These are phyloP conservation scores for Lagenorhynchus albirostris DNA, from an alignment of 2,113 vertebrate species.

Conservation along the genomic window DNA sequence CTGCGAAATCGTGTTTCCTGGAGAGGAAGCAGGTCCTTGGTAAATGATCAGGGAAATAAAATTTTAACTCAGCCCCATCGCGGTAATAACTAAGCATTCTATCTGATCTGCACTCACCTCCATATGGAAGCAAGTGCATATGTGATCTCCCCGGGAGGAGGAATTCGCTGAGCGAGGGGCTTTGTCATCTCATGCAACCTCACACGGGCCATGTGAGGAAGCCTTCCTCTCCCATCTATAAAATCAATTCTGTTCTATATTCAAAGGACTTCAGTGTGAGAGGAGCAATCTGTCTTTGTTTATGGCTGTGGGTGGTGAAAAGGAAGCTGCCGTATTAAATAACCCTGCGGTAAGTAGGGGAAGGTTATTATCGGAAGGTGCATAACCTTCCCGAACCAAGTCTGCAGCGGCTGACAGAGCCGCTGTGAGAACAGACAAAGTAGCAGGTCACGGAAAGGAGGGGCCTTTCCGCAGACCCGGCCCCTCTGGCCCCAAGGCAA, in stretches of 20 bases:
- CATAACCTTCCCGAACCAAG: not conserved
- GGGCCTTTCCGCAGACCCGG: fast-evolving
- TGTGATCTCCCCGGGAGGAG: fast-evolving
- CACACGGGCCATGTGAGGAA: not conserved
- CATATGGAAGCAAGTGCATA: fast-evolving
- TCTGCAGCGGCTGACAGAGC: not conserved
- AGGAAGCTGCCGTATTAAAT: conserved; percentile 48
- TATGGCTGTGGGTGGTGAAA: not conserved
- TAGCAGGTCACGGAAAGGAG: fast-evolving
- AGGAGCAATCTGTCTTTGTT: conserved; percentile 69
- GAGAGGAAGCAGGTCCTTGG: not conserved
- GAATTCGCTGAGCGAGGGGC: fast-evolving
- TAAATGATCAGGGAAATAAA: not conserved
- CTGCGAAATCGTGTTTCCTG: not conserved
- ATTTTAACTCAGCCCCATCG: not conserved
- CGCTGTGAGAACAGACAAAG: not conserved
- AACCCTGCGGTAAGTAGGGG: not conserved
- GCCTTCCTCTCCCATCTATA: not conserved
- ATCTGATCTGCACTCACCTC: fast-evolving
- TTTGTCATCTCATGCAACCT: not conserved
- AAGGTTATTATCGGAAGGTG: conserved; percentile 47
- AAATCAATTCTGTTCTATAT: conserved; percentile 57
- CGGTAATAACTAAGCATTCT: fast-evolving
- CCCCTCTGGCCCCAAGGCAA: not conserved
- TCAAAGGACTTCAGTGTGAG: conserved; percentile 45